A percentile compares a stretch with the other conserved stretches of the same genome.
phyloP scores from a whole-genome alignment of 2,888 invertebrate species.

The Cataglyphis altisquamis region DNA sequence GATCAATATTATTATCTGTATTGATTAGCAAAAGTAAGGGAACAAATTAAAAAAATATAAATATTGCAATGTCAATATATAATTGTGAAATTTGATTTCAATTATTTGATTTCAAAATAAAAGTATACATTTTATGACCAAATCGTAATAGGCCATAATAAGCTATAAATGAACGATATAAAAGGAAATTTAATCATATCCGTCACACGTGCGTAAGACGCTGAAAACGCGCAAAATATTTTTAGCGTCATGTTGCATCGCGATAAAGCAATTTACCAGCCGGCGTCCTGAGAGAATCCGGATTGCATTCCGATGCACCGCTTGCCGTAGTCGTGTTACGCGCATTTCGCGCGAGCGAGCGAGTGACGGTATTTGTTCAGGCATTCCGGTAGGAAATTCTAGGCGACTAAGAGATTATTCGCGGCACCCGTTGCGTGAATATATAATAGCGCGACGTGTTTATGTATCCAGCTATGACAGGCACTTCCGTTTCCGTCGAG shows the following conservation, averaged over 20 bases:
- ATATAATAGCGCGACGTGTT: slow-evolving; percentile 83
- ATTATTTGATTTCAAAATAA: background rate
- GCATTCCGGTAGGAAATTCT: slow-evolving; percentile 76
- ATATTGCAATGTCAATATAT: background rate
- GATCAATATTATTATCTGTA: background rate
- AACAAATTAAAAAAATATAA: background rate
- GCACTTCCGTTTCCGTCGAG: slow-evolving; percentile 85
- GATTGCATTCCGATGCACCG: slow-evolving; percentile 42
- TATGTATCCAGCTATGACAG: slow-evolving; percentile 85
- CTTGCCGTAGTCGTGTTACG: slow-evolving; percentile 58
- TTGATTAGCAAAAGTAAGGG: background rate
- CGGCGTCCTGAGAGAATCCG: slow-evolving; percentile 58
- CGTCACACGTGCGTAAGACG: background rate
- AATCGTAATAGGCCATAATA: background rate
- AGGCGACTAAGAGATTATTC: slow-evolving; percentile 79
- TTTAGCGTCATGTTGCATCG: slow-evolving; percentile 29
- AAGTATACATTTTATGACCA: background rate
- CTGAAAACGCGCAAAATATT: slow-evolving; percentile 28
- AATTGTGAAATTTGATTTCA: background rate
- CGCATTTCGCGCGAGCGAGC: slow-evolving; percentile 57
- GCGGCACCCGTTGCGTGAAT: slow-evolving; percentile 83
- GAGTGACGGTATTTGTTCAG: slow-evolving; percentile 74
- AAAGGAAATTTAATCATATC: background rate
- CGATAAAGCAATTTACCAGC: slow-evolving; percentile 51
- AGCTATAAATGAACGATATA: background rate